phyloP scores from a whole-genome alignment of 2,113 vertebrate species.

The Cacatua alba region DNA sequence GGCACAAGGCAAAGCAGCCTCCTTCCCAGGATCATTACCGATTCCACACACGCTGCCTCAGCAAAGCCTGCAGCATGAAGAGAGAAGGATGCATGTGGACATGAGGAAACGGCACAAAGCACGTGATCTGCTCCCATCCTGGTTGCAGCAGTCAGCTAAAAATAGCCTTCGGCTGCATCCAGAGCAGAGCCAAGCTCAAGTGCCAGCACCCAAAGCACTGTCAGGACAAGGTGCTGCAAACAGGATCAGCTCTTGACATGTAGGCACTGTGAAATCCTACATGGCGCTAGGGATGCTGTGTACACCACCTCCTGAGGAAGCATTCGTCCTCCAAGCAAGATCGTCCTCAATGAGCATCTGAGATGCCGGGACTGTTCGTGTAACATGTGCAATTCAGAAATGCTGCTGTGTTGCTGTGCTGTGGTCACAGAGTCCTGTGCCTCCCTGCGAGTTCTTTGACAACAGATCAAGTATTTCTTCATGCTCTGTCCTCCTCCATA shows the following conservation, averaged over 20 bases:
- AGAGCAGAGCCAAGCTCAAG: rapidly evolving
- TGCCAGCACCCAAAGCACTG: rapidly evolving
- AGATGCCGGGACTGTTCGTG: neutral
- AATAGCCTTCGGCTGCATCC: neutral
- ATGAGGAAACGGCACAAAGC: too few species aligned
- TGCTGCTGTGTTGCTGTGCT: neutral
- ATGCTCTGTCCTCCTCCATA: neutral
- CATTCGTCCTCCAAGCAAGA: neutral
- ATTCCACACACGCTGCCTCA: neutral
- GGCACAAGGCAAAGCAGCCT: neutral
- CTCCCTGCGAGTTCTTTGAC: neutral
- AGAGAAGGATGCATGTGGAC: neutral
- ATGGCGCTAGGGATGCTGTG: rapidly evolving
- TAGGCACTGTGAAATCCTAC: neutral
- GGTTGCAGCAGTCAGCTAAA: neutral
- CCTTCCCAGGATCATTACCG: neutral
- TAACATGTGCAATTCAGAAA: neutral
- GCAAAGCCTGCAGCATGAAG: neutral
- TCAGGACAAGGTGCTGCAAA: rapidly evolving
- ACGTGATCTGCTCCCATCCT: neutral
- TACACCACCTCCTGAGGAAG: neutral
- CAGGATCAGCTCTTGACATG: neutral
- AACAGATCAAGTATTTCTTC: neutral
- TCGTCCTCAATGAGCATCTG: neutral
- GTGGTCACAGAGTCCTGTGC: rapidly evolving